phyloP scores from a whole-genome alignment of 2,888 invertebrate species.

The Plemyria rubiginata region DNA sequence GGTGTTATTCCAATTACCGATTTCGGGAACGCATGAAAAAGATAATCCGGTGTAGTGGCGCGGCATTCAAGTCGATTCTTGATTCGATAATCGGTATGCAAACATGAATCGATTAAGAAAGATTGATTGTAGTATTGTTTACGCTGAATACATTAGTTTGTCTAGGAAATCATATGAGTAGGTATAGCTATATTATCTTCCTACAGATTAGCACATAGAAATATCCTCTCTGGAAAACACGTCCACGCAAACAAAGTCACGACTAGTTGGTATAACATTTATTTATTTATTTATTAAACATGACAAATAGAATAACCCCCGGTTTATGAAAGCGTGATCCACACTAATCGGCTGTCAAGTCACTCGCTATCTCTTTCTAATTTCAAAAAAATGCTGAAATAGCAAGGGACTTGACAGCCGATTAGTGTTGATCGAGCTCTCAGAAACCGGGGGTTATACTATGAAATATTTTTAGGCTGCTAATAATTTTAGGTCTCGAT shows the following conservation, averaged over 20 bases:
- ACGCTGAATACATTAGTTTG: background rate
- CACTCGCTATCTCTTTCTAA: too few relatives aligned
- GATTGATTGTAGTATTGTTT: conserved; percentile 27
- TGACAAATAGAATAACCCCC: too few relatives aligned
- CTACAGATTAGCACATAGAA: background rate
- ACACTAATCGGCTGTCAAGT: too few relatives aligned
- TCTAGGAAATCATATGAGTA: background rate
- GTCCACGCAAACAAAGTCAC: background rate
- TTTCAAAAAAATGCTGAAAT: too few relatives aligned
- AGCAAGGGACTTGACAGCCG: too few relatives aligned
- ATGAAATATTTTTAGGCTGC: too few relatives aligned
- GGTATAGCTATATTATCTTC: conserved; percentile 1
- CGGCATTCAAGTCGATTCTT: conserved; percentile 8
- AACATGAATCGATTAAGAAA: conserved; percentile 14
- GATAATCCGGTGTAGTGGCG: background rate
- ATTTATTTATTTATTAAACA: too few relatives aligned
- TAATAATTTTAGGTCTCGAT: too few relatives aligned
- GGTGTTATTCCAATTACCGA: background rate
- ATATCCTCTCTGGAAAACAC: background rate
- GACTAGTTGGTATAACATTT: too few relatives aligned
- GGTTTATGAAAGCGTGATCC: too few relatives aligned
- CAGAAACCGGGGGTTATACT: too few relatives aligned
- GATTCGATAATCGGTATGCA: conserved; percentile 11
- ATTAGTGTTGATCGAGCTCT: too few relatives aligned
- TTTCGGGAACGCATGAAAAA: conserved; percentile 3